Conservation (phyloP, 2,888 invertebrate species). For the Nomada lathburiana region DNA sequence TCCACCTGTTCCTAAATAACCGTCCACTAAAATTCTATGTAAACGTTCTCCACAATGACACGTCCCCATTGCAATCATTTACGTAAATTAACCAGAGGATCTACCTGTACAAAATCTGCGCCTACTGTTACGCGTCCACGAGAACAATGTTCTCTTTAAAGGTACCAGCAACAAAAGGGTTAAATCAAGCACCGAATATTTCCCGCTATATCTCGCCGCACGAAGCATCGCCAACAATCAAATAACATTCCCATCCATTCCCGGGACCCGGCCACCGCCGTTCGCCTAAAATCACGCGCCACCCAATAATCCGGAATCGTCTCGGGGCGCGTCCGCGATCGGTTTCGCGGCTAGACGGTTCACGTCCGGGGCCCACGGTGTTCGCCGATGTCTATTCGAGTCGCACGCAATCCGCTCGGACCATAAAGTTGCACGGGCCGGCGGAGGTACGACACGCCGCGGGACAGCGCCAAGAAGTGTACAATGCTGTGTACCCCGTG, state of each 20-base stretch:
- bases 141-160: too few species aligned
- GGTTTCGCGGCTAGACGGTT: conserved; percentile 36
- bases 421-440: conserved; percentile 77
- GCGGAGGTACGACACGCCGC: conserved; percentile 77
- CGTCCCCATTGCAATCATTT: too few species aligned
- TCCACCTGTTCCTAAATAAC: too few species aligned
- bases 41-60: too few species aligned
- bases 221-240: too few species aligned
- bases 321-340: not conserved
- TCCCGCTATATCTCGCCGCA: too few species aligned
- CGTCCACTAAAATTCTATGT: too few species aligned
- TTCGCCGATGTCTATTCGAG: conserved; percentile 67
- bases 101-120: too few species aligned
- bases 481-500: conserved; percentile 78
- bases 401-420: conserved; percentile 77
- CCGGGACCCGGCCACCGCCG: not conserved
- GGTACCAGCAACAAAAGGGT: too few species aligned
- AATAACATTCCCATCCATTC: not conserved
- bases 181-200: too few species aligned
- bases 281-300: conserved; percentile 9
- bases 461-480: conserved; percentile 80
- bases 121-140: too few species aligned
- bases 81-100: too few species aligned
- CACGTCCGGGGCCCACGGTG: not conserved
- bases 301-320: conserved; percentile 13